Evolutionary conservation across 2,113 vertebrate species (phyloP).

Genomic region (Fulica atra): DNA sequence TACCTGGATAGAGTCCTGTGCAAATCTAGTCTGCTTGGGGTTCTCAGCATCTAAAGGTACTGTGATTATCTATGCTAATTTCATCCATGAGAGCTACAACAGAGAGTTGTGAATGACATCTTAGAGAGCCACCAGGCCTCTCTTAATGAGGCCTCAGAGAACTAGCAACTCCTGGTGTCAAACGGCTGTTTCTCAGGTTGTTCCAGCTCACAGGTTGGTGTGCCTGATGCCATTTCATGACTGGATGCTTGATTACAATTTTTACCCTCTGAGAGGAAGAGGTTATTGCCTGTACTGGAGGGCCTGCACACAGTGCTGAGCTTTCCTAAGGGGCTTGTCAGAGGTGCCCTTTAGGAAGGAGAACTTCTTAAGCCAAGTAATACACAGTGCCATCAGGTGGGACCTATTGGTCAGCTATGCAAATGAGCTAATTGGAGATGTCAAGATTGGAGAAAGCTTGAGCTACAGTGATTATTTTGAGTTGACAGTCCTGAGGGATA

Average conservation of each 20-base stretch:
- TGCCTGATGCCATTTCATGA: not conserved
- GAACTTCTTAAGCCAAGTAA: not conserved
- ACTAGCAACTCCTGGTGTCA: not conserved
- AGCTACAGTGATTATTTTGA: not conserved
- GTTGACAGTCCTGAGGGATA: not conserved
- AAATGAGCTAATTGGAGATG: not conserved
- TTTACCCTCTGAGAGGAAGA: not conserved
- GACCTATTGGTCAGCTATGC: not conserved
- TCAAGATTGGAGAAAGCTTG: not conserved
- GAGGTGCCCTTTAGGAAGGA: not conserved
- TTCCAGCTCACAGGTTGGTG: not conserved
- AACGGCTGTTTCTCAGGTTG: not conserved
- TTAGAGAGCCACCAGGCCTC: accelerated
- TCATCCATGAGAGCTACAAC: no score
- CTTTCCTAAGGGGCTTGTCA: not conserved
- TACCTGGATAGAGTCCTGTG: no score
- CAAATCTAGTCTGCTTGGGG: no score
- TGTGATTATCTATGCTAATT: no score
- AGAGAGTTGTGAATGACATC: no score
- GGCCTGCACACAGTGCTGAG: not conserved
- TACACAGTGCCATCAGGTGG: not conserved
- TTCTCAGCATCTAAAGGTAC: no score
- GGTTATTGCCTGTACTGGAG: not conserved
- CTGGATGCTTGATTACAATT: not conserved
- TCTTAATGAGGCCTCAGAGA: not conserved